A percentile compares a stretch with the other conserved stretches of the same genome.
Evolutionary conservation across 2,113 vertebrate genomes (phyloP).

Genomic region (Bos indicus): DNA sequence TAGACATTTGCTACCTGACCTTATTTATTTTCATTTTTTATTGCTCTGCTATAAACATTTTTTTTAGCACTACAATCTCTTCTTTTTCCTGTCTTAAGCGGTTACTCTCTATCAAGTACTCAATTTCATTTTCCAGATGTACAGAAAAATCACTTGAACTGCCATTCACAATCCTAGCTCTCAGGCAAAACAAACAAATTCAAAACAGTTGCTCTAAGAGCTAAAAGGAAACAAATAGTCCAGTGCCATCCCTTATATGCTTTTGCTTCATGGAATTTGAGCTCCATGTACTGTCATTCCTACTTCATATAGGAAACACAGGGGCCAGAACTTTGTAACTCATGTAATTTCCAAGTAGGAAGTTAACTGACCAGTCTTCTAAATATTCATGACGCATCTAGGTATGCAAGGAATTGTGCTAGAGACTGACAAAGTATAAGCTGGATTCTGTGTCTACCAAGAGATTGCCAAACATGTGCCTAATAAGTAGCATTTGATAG

Average conservation of each 20-base stretch:
- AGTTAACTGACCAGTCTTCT: background rate
- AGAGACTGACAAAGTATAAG: background rate
- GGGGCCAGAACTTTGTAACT: background rate
- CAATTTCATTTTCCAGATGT: background rate
- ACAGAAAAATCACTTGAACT: conserved; percentile 33
- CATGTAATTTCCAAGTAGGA: conserved; percentile 5
- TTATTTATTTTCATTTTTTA: conserved; percentile 32
- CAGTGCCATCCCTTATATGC: background rate
- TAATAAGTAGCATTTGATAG: background rate
- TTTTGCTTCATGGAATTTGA: conserved; percentile 6
- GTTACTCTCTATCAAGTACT: conserved; percentile 26
- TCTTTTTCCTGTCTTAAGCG: background rate
- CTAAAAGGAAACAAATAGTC: background rate
- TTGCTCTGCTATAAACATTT: background rate
- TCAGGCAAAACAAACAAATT: conserved; percentile 26
- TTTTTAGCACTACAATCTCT: background rate
- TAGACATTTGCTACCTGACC: background rate
- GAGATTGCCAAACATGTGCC: background rate
- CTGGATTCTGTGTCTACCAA: background rate
- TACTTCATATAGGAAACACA: background rate
- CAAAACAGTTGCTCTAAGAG: background rate
- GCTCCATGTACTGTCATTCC: background rate
- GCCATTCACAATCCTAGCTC: conserved; percentile 47
- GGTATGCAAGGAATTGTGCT: background rate
- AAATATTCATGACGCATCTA: background rate